Evolutionary conservation across 2,797 vertebrate genomes (phyloP).

Genomic region (Anguilla megastoma): DNA sequence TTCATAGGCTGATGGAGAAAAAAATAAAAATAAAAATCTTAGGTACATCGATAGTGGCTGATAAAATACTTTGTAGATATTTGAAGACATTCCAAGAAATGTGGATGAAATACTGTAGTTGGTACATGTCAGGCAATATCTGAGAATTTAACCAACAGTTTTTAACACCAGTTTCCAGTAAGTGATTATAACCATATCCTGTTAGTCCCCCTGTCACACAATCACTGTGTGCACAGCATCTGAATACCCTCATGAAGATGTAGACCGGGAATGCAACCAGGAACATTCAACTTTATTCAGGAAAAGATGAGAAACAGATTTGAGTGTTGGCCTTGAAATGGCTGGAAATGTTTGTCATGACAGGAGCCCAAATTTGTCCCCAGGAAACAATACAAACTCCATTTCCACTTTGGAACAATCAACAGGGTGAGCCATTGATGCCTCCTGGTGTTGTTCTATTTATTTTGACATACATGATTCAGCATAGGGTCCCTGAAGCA

Average conservation of each 20-base stretch:
- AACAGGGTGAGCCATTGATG: slow-evolving; percentile 70
- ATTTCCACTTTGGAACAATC: slow-evolving; percentile 72
- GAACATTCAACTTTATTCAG: not conserved
- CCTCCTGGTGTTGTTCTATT: slow-evolving; percentile 63
- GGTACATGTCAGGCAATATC: not conserved
- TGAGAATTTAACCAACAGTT: not conserved
- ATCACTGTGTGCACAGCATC: no score
- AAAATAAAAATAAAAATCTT: not conserved
- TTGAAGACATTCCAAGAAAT: not conserved
- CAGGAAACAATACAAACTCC: slow-evolving; percentile 73
- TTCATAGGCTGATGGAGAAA: not conserved
- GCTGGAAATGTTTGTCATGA: slow-evolving; percentile 65
- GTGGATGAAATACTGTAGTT: not conserved
- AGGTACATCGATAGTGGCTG: not conserved
- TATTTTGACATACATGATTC: slow-evolving; percentile 61
- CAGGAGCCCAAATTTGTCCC: slow-evolving; percentile 69
- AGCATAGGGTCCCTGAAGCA: slow-evolving; percentile 36
- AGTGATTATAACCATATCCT: no score
- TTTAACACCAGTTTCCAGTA: no score
- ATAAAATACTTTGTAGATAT: not conserved
- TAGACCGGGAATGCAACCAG: not conserved
- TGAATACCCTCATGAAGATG: no score
- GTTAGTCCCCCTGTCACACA: no score
- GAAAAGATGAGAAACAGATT: slow-evolving; percentile 39
- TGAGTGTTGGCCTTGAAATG: slow-evolving; percentile 51